These are phyloP conservation scores for Mormyrus lacerda DNA, from an alignment of 2,113 vertebrate genomes.

Conservation along the genomic window DNA sequence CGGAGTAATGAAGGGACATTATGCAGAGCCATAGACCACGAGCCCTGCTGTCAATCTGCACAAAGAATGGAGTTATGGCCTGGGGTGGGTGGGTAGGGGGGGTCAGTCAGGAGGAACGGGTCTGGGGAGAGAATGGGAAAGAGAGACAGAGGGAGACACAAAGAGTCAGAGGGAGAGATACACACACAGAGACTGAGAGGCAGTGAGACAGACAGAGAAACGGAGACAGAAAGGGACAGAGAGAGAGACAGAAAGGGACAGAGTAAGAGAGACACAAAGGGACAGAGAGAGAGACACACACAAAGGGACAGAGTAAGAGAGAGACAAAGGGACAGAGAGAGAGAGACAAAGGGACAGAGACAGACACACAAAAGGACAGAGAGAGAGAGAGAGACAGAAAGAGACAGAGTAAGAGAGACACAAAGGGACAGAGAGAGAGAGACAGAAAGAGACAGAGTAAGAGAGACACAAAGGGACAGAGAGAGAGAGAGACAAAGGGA, in stretches of 20 bases:
- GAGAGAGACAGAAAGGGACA: not conserved
- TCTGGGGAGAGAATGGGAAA: conserved; percentile 10
- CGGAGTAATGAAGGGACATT: conserved; percentile 88
- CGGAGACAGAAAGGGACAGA: not conserved
- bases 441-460: not conserved
- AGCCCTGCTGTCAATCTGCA: conserved; percentile 85
- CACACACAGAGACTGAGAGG: not conserved
- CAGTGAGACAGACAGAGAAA: not conserved
- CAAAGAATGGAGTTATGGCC: conserved; percentile 85
- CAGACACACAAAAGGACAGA: not conserved
- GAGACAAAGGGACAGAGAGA: not conserved
- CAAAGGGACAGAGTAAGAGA: not conserved
- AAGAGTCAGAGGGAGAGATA: conserved; percentile 40
- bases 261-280: not conserved
- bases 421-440: conserved; percentile 20
- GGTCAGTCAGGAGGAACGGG: conserved; percentile 54
- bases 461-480: not conserved
- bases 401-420: not conserved
- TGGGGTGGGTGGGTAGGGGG: conserved; percentile 67
- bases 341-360: conserved; percentile 13
- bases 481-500: too few species aligned
- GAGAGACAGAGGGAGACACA: conserved; percentile 53
- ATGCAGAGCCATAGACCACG: conserved; percentile 87
- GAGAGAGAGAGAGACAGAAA: not conserved
- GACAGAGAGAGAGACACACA: too few species aligned